These are phyloP conservation scores for Rissa tridactyla DNA, from an alignment of 2,113 vertebrate genomes.

Conservation along the genomic window DNA sequence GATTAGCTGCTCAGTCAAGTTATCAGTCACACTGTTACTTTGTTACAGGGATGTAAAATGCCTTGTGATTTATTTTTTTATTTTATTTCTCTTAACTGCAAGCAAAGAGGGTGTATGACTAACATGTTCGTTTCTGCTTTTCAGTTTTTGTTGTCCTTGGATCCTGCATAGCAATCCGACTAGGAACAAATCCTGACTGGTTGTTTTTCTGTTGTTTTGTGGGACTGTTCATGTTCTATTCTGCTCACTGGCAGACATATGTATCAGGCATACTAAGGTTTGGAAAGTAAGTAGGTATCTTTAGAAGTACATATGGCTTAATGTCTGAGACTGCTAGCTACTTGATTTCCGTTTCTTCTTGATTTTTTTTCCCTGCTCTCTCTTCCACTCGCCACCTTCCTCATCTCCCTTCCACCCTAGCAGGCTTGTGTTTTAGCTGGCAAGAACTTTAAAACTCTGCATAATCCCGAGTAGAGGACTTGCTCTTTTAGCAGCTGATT, in stretches of 20 bases:
- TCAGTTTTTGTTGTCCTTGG: constrained; percentile 92
- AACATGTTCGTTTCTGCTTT: constrained; percentile 53
- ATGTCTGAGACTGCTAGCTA: neutral
- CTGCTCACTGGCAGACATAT: constrained; percentile 98
- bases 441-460: neutral
- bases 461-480: neutral
- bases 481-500: neutral
- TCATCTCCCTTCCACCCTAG: neutral
- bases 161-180: constrained; percentile 85
- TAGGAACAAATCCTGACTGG: constrained; percentile 87
- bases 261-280: constrained; percentile 94
- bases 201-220: constrained; percentile 95
- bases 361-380: neutral
- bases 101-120: neutral
- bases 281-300: constrained; percentile 84
- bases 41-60: neutral
- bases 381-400: neutral
- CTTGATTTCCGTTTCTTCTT: neutral
- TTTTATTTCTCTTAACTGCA: neutral
- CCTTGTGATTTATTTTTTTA: neutral
- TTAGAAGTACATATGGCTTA: neutral
- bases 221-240: constrained; percentile 97
- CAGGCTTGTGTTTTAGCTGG: neutral
- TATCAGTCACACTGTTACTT: neutral
- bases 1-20: neutral